Base-by-base conservation (phyloP, 2,888 invertebrate species). In the Andrena bicolor region DNA sequence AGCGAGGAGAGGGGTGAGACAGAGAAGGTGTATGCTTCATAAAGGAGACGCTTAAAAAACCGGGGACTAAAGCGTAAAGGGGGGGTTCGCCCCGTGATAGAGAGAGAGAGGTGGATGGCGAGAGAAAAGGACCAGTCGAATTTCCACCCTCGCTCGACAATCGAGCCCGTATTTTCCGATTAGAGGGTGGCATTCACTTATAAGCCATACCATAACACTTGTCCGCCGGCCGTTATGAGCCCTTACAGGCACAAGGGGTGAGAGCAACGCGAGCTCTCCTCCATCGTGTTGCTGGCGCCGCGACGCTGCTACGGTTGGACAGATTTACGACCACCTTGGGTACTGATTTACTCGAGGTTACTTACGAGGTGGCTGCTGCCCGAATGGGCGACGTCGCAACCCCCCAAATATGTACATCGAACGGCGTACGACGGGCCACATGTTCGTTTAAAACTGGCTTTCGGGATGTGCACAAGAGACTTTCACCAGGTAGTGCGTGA, bases 121-220 rank as follows among this genome's bases (percentile, higher is more conserved):
- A 26, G 58, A 26, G 53, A 28, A 23, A 48, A 63, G 49, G 61
- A 58, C 4, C 30, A 48, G 26, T 16, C 41, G 56, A 66, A 56
- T 83, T 85, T 85, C 84, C 85, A 89, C 90, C 90, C 90, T 90
- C 86, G 88, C 70, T 41, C 91, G 90, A 92, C 93, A 93, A 93
- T 93, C 92, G 93, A 86, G 93, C 92, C 91, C 93, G 93, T 93
- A 94, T 94, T 93, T 94, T 92, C 92, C 92, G 93, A 93, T 94
- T 94, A 93, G 93, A 92, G 93, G 92, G 91, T 92, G 92, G 93
- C 94, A 94, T 94, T 94, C 94, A 94, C 93, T 94, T 93, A 94
- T 93, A 93, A 93, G 92, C 93, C 92, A 91, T 93, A 92, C 92
- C 92, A 93, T 94, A 93, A 93, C 93, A 94, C 93, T 94, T 94